These are phyloP conservation scores for Troglohyphantes excavatus DNA, from an alignment of 2,888 invertebrate species.

Conservation along the genomic window DNA sequence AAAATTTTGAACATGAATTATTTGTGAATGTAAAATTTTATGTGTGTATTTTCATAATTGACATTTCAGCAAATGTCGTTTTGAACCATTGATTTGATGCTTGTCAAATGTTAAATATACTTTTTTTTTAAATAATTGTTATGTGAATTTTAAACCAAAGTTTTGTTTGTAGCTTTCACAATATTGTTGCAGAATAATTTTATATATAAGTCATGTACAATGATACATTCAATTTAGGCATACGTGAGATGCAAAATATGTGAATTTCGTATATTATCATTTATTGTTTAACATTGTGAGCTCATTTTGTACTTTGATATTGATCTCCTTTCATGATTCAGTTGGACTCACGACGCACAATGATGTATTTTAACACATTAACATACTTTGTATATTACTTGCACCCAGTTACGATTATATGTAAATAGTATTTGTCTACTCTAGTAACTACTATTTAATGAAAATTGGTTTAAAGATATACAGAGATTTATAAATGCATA, in stretches of 20 bases:
- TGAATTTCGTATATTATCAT: not conserved
- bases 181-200: not conserved
- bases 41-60: constrained; percentile 13
- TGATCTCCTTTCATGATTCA: constrained; percentile 19
- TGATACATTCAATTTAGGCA: constrained; percentile 7
- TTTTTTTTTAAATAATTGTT: constrained; percentile 15
- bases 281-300: not conserved
- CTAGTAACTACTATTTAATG: not conserved
- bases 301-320: constrained; percentile 14
- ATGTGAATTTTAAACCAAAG: constrained; percentile 57
- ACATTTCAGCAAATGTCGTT: not conserved
- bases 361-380: not conserved
- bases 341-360: not conserved
- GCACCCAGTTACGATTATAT: not conserved
- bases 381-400: constrained; percentile 8
- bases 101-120: constrained; percentile 16
- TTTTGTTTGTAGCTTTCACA: constrained; percentile 40
- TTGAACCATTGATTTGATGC: not conserved
- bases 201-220: not conserved
- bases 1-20: constrained; percentile 12
- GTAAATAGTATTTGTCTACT: not conserved
- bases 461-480: not conserved
- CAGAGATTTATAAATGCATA: no score
- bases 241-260: not conserved
- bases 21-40: constrained; percentile 25